phyloP scores from a whole-genome alignment of 37 sponge, comb jelly and placozoan genomes.

The Geodia barretti region DNA sequence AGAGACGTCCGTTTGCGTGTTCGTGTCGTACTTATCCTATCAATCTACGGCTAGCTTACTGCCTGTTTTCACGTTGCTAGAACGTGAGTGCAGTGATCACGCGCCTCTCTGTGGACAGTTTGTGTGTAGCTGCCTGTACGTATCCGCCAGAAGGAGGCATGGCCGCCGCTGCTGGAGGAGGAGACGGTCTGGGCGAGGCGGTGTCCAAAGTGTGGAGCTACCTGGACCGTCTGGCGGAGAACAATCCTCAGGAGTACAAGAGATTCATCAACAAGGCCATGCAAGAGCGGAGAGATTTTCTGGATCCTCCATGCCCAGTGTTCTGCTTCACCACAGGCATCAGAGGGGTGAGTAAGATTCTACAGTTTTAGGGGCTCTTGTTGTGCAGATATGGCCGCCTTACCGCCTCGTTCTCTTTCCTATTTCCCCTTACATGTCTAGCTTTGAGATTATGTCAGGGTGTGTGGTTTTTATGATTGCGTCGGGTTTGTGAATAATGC shows the following conservation, averaged over 20 bases:
- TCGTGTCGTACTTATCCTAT: too few relatives aligned
- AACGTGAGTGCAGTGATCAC: neutral
- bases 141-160: too few relatives aligned
- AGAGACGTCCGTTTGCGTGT: too few relatives aligned
- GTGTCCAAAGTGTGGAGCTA: conserved; percentile 74
- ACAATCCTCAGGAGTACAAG: conserved; percentile 75
- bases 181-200: conserved; percentile 27
- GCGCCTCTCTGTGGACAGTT: neutral
- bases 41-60: neutral
- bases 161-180: too few relatives aligned
- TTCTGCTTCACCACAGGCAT: conserved; percentile 38
- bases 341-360: neutral
- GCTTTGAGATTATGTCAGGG: too few relatives aligned
- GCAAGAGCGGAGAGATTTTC: conserved; percentile 60
- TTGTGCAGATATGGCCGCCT: too few relatives aligned
- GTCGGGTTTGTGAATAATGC: neutral
- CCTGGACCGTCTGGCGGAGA: conserved; percentile 74
- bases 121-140: neutral
- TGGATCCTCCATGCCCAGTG: conserved; percentile 63
- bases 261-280: conserved; percentile 75
- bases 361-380: too few relatives aligned
- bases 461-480: neutral
- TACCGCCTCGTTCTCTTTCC: too few relatives aligned
- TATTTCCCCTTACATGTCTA: too few relatives aligned
- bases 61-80: neutral